These are phyloP conservation scores for Huso huso DNA, from an alignment of 2,797 vertebrate species.

Conservation along the genomic window DNA sequence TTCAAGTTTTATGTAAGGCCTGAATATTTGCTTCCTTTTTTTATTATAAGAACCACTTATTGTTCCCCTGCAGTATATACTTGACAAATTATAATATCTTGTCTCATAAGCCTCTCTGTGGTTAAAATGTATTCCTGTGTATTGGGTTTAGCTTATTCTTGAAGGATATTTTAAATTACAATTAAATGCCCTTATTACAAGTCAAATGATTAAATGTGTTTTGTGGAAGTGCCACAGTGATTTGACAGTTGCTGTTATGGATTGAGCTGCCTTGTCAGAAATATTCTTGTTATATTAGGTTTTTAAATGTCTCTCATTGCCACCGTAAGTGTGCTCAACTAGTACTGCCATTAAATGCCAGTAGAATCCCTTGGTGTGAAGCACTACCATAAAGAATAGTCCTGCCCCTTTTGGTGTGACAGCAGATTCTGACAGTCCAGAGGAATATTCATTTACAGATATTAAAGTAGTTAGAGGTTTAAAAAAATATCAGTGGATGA, in stretches of 20 bases:
- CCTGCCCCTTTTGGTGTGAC: not conserved
- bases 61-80: not conserved
- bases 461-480: not conserved
- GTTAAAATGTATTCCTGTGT: not conserved
- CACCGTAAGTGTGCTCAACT: not conserved
- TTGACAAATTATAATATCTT: not conserved
- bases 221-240: not conserved
- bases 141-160: not conserved
- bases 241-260: slow-evolving; percentile 3
- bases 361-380: not conserved
- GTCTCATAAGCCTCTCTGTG: not conserved
- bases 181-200: not conserved
- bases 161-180: no score
- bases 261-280: slow-evolving; percentile 4
- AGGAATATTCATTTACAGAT: not conserved
- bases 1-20: not conserved
- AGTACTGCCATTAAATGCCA: not conserved
- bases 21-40: not conserved
- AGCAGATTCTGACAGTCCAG: not conserved
- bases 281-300: not conserved
- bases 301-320: not conserved
- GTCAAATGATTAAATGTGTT: not conserved
- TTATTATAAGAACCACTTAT: not conserved
- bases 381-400: not conserved
- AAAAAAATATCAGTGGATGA: no score